phyloP scores from a whole-genome alignment of 2,113 vertebrate species.

The Arothron firmamentum region DNA sequence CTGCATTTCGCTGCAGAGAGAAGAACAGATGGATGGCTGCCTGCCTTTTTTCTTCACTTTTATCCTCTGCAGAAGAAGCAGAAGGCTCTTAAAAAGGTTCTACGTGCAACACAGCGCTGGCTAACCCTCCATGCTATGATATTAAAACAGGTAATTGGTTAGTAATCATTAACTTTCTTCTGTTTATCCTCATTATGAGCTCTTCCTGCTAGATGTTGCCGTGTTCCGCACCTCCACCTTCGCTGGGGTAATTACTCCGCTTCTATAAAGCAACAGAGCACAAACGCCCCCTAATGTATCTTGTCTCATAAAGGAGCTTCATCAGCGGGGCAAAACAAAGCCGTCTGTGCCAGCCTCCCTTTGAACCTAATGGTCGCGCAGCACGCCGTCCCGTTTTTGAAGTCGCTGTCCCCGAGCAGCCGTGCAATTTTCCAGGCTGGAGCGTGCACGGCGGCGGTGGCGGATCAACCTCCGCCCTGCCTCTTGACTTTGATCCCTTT shows the following conservation, averaged over 20 bases:
- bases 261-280: constrained; percentile 35
- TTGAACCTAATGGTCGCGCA: constrained; percentile 64
- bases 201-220: too few species aligned
- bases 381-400: constrained; percentile 69
- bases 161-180: too few species aligned
- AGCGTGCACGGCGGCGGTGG: constrained; percentile 36
- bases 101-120: too few species aligned
- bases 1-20: too few species aligned
- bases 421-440: constrained; percentile 35
- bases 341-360: constrained; percentile 57
- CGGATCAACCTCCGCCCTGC: constrained; percentile 59
- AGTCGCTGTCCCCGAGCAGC: constrained; percentile 73
- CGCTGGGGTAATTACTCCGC: constrained; percentile 34
- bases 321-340: constrained; percentile 66
- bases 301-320: constrained; percentile 59
- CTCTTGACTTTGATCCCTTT: constrained; percentile 85
- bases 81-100: too few species aligned
- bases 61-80: too few species aligned
- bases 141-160: not conserved
- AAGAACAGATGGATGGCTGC: too few species aligned
- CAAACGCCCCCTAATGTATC: constrained; percentile 59
- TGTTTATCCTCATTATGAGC: too few species aligned
- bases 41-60: too few species aligned
- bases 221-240: not conserved
- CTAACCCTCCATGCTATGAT: not conserved